These are phyloP conservation scores for Diuraphis noxia DNA, from an alignment of 1,140 invertebrate species.

Conservation along the genomic window DNA sequence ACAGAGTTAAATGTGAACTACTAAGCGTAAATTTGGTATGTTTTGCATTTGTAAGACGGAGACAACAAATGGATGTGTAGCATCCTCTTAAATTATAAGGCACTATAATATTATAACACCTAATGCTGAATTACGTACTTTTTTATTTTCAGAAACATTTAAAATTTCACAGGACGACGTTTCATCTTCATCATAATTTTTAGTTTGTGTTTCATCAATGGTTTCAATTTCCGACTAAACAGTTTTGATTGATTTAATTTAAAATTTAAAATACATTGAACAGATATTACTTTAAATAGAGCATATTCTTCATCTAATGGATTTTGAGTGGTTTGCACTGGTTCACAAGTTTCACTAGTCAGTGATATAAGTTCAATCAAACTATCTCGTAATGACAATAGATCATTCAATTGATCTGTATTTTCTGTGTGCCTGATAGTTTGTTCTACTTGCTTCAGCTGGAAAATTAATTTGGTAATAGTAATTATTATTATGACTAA, in stretches of 20 bases:
- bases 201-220: slow-evolving; percentile 22
- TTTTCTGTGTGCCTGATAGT: not conserved
- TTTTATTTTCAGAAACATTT: slow-evolving; percentile 31
- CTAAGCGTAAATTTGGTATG: not conserved
- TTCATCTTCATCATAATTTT: slow-evolving; percentile 30
- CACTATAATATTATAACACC: not conserved
- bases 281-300: slow-evolving; percentile 67
- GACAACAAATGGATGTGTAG: too few species aligned
- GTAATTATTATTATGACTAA: not conserved
- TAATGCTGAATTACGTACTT: slow-evolving; percentile 47
- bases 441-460: slow-evolving; percentile 29
- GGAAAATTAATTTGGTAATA: not conserved
- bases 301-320: slow-evolving; percentile 70
- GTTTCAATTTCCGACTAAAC: slow-evolving; percentile 45
- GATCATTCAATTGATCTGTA: not conserved
- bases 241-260: not conserved
- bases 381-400: slow-evolving; percentile 22
- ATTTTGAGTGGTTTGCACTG: slow-evolving; percentile 56
- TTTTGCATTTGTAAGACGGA: not conserved
- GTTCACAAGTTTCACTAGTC: slow-evolving; percentile 63
- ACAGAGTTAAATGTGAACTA: not conserved
- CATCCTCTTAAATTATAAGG: not conserved
- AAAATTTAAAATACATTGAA: not conserved
- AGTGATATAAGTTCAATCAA: slow-evolving; percentile 22
- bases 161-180: slow-evolving; percentile 57